Evolutionary conservation across 2,797 vertebrate species (phyloP).

Genomic region (Hybognathus amarus): DNA sequence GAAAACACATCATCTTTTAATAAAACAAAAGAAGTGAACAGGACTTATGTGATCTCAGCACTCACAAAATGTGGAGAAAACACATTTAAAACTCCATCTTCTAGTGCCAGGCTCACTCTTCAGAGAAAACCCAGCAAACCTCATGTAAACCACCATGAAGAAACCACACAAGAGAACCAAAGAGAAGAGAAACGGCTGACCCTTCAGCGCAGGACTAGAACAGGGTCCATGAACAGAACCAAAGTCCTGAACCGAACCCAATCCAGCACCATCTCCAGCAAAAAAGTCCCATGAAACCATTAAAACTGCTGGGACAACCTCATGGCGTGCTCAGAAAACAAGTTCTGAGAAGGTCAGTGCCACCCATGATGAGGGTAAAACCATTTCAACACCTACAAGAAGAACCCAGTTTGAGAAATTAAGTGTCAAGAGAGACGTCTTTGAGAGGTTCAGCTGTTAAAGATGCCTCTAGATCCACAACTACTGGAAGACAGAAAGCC

Average conservation of each 20-base stretch:
- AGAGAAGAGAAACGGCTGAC: constrained; percentile 74
- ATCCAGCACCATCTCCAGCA: not conserved
- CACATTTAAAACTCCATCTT: constrained; percentile 31
- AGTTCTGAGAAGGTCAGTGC: constrained; percentile 28
- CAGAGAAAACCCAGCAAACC: constrained; percentile 77
- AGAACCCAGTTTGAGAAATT: constrained; percentile 71
- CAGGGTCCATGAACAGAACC: constrained; percentile 68
- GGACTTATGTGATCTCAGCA: constrained; percentile 83
- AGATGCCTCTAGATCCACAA: constrained; percentile 61
- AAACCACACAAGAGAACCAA: constrained; percentile 58
- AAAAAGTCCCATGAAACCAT: constrained; percentile 41
- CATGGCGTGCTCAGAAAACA: constrained; percentile 10
- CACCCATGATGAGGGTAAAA: constrained; percentile 52
- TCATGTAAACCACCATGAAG: constrained; percentile 53
- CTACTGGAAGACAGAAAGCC: constrained; percentile 69
- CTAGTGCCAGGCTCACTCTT: constrained; percentile 73
- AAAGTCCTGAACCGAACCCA: constrained; percentile 60
- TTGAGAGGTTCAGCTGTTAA: constrained; percentile 70
- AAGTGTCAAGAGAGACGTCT: constrained; percentile 69
- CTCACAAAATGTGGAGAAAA: constrained; percentile 64
- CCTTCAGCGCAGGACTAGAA: constrained; percentile 75
- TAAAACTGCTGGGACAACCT: constrained; percentile 31
- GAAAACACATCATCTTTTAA: constrained; percentile 57
- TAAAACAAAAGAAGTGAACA: constrained; percentile 75
- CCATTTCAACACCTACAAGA: constrained; percentile 66